Evolutionary conservation across 2,888 invertebrate genomes (phyloP).

Genomic region (Uropetala carovei): DNA sequence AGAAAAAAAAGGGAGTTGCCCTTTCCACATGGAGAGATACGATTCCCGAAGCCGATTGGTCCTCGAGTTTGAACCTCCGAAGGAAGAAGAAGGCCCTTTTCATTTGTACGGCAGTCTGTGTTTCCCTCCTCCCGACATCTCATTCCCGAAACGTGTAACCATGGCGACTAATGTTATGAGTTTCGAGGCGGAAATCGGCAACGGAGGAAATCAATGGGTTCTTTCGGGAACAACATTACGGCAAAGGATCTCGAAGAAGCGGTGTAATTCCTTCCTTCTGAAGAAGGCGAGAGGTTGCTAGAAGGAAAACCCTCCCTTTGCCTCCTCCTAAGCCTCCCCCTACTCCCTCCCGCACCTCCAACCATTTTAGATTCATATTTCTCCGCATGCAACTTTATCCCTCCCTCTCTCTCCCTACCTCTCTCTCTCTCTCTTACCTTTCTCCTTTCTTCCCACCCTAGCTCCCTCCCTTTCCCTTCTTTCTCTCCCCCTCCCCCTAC

Average conservation of each 20-base stretch:
- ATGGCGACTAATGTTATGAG: constrained; percentile 63
- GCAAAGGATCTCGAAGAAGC: constrained; percentile 35
- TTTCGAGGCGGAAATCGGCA: constrained; percentile 60
- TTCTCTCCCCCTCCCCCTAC: background rate
- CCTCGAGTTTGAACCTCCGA: background rate
- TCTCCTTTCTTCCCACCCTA: background rate
- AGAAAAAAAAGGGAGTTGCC: too few species aligned
- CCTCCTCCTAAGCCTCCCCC: too few species aligned
- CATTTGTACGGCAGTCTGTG: background rate
- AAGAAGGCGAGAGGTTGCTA: too few species aligned
- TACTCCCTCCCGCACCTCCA: too few species aligned
- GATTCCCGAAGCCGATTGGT: background rate
- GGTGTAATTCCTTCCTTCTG: background rate
- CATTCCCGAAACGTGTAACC: constrained; percentile 54
- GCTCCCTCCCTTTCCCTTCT: background rate
- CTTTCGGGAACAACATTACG: constrained; percentile 42
- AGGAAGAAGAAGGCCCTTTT: background rate
- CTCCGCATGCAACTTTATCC: too few species aligned
- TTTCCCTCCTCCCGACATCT: background rate
- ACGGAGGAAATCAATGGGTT: constrained; percentile 62
- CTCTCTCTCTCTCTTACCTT: too few species aligned
- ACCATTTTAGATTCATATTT: too few species aligned
- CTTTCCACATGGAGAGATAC: too few species aligned
- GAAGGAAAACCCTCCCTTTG: too few species aligned
- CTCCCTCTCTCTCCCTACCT: too few species aligned